These are phyloP conservation scores for Holotrichia oblita DNA, from an alignment of 1,140 invertebrate genomes.

Conservation along the genomic window DNA sequence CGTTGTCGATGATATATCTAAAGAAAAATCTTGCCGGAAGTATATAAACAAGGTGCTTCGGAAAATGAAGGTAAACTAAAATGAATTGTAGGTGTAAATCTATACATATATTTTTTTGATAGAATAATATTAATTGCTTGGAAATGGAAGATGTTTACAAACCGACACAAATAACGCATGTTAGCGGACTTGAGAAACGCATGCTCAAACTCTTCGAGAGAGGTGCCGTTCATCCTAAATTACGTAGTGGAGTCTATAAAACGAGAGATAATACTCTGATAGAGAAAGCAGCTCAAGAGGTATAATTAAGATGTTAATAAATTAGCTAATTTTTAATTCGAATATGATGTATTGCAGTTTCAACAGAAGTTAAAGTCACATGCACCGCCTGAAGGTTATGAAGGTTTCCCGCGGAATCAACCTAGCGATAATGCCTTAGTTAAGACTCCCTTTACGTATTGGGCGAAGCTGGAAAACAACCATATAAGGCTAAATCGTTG, in stretches of 20 bases:
- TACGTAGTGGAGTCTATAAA: not conserved
- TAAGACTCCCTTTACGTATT: not conserved
- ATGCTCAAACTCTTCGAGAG: constrained; percentile 2
- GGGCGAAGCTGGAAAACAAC: not conserved
- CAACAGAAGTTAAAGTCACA: not conserved
- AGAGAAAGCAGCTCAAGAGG: constrained; percentile 6
- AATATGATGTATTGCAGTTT: not conserved
- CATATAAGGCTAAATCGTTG: not conserved
- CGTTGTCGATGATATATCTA: constrained; percentile 7
- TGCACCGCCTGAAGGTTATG: not conserved
- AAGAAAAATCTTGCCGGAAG: constrained; percentile 31
- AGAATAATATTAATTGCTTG: not conserved
- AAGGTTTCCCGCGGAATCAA: constrained; percentile 5
- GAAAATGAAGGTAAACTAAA: constrained; percentile 29
- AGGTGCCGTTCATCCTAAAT: constrained; percentile 30
- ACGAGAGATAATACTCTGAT: not conserved
- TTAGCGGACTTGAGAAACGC: not conserved
- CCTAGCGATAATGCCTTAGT: not conserved
- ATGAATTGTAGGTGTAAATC: not conserved
- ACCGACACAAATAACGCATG: not conserved
- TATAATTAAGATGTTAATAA: not conserved
- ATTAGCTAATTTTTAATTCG: not conserved
- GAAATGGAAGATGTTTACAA: not conserved
- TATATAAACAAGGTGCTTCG: not conserved
- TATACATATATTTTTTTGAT: not conserved